Evolutionary conservation across 2,113 vertebrate species (phyloP).

Genomic region (Tauraco erythrolophus): DNA sequence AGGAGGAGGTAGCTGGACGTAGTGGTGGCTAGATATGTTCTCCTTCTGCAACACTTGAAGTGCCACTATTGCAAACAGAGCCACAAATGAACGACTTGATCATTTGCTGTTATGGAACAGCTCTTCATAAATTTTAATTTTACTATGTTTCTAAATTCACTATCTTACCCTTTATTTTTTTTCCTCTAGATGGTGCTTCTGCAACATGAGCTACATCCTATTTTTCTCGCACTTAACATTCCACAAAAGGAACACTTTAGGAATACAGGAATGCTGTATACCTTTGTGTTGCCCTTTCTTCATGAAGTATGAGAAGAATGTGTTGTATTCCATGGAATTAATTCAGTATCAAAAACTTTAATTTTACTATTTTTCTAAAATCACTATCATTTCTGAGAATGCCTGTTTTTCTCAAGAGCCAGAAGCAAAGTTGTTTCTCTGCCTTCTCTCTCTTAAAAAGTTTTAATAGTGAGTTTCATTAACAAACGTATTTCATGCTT

Average conservation of each 20-base stretch:
- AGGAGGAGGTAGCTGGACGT: conserved; percentile 84
- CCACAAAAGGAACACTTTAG: neutral
- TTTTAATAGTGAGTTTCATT: neutral
- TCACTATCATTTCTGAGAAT: no score
- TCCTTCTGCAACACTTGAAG: conserved; percentile 56
- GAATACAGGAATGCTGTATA: no score
- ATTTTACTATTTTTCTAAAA: no score
- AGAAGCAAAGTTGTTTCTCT: neutral
- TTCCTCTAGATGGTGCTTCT: neutral
- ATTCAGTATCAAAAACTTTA: no score
- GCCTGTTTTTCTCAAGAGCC: neutral
- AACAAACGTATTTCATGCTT: neutral
- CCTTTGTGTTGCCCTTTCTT: no score
- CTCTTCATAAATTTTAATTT: neutral
- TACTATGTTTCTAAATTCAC: neutral
- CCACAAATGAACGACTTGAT: neutral
- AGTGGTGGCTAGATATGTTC: neutral
- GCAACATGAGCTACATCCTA: neutral
- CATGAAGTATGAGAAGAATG: no score
- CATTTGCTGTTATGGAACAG: neutral
- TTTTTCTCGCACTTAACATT: neutral
- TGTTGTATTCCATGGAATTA: no score
- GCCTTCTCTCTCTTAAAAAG: neutral
- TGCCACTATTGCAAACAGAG: conserved; percentile 18
- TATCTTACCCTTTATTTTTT: neutral